These are phyloP conservation scores for Psittacula derbiana DNA, from an alignment of 2,797 vertebrate genomes.

Conservation along the genomic window DNA sequence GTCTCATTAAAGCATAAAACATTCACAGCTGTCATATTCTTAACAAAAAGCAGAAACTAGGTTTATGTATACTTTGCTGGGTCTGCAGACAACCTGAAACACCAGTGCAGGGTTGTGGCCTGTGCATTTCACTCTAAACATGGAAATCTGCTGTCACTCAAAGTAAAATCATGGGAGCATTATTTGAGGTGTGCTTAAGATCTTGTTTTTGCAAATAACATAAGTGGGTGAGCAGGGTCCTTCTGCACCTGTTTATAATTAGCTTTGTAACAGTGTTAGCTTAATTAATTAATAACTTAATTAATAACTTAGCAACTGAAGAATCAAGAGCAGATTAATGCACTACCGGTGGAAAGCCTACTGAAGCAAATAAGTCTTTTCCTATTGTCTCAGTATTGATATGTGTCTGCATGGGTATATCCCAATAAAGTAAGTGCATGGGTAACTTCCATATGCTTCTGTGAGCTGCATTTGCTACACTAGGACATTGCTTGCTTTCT, in stretches of 20 bases:
- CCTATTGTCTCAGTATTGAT: neutral
- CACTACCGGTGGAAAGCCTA: neutral
- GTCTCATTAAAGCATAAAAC: neutral
- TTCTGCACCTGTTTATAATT: neutral
- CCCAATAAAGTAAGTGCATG: neutral
- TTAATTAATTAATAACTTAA: neutral
- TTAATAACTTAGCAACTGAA: neutral
- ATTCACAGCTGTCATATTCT: neutral
- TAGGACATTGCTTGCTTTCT: neutral
- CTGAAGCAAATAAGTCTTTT: neutral
- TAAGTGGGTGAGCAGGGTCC: neutral
- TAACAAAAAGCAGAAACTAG: neutral
- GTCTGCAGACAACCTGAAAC: neutral
- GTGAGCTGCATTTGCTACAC: neutral
- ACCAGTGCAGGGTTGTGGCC: neutral
- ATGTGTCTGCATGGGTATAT: accelerated
- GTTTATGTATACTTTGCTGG: neutral
- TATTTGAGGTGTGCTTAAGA: neutral
- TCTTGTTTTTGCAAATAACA: neutral
- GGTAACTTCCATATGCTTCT: neutral
- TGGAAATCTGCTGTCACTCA: neutral
- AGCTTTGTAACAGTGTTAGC: neutral
- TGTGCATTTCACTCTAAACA: neutral
- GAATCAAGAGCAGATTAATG: neutral
- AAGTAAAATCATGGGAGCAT: neutral